Conservation (phyloP, 1,140 invertebrate species). For the Drosophila subobscura region DNA sequence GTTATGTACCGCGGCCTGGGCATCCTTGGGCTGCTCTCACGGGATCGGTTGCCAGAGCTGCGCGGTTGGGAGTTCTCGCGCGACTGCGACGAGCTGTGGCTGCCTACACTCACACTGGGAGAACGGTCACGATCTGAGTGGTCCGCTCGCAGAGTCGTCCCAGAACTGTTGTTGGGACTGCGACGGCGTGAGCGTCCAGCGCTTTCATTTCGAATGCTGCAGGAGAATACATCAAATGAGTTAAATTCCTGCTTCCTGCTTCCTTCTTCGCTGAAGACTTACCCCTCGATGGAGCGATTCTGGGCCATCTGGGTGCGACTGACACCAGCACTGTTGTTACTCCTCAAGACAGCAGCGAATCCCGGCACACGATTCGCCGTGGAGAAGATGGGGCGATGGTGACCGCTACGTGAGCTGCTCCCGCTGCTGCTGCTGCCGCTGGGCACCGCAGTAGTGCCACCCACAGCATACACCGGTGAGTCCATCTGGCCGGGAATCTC, state of each 20-base stretch:
- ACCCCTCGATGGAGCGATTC: constrained; percentile 82
- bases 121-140: constrained; percentile 61
- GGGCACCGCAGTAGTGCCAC: constrained; percentile 73
- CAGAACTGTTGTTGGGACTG: constrained; percentile 63
- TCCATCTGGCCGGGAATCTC: constrained; percentile 90
- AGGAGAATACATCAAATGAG: constrained; percentile 4
- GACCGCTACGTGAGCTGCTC: constrained; percentile 65
- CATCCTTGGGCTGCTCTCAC: constrained; percentile 89
- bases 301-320: constrained; percentile 78
- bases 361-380: constrained; percentile 87
- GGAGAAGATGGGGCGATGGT: constrained; percentile 86
- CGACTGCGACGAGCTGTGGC: constrained; percentile 72
- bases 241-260: too few species aligned
- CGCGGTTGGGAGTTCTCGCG: constrained; percentile 68
- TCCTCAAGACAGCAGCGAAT: constrained; percentile 87
- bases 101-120: constrained; percentile 63
- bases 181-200: constrained; percentile 72
- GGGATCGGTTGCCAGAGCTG: constrained; percentile 84
- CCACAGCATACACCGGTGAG: constrained; percentile 84
- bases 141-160: constrained; percentile 39
- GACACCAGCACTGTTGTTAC: constrained; percentile 83
- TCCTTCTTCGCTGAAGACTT: constrained; percentile 9
- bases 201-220: constrained; percentile 79
- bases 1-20: constrained; percentile 86
- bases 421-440: constrained; percentile 35